Percentiles rank a stretch among this genome's conserved stretches.
Conservation (phyloP, 2,797 vertebrate genomes). For the Chanos chanos region DNA sequence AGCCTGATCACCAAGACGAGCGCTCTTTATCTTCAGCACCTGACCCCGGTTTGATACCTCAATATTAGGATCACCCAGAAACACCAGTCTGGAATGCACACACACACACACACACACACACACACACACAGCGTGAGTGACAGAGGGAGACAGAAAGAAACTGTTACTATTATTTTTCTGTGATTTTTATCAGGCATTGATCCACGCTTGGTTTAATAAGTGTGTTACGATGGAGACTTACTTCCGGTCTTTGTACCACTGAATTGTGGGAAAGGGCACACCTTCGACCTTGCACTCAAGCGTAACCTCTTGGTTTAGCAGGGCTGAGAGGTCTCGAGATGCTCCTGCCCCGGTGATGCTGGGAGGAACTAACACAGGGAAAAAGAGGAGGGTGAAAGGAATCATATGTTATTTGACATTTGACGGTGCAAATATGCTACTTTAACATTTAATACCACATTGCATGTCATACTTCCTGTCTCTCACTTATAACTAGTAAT, state of each 20-base stretch:
- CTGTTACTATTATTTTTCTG: neutral
- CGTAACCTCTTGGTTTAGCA: conserved; percentile 76
- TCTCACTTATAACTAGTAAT: too few species aligned
- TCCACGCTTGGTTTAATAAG: neutral
- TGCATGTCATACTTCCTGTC: too few species aligned
- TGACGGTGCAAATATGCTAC: too few species aligned
- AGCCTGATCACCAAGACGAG: conserved; percentile 85
- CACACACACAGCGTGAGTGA: neutral
- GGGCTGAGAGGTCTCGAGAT: conserved; percentile 71
- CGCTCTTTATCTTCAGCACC: conserved; percentile 78
- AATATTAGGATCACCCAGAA: conserved; percentile 83
- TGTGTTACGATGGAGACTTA: conserved; percentile 60
- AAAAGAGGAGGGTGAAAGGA: too few species aligned
- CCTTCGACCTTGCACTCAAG: conserved; percentile 88
- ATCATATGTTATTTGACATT: too few species aligned
- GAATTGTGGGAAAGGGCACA: conserved; percentile 81
- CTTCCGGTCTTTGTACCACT: conserved; percentile 97
- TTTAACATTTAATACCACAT: too few species aligned
- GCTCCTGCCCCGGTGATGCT: conserved; percentile 67
- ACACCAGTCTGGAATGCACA: conserved; percentile 73
- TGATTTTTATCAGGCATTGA: neutral
- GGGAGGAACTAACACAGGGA: conserved; percentile 78
- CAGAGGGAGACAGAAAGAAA: neutral
- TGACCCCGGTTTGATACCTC: conserved; percentile 81
- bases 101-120: neutral